Evolutionary conservation across 1,140 invertebrate genomes (phyloP).

Genomic region (Trichonephila inaurata): DNA sequence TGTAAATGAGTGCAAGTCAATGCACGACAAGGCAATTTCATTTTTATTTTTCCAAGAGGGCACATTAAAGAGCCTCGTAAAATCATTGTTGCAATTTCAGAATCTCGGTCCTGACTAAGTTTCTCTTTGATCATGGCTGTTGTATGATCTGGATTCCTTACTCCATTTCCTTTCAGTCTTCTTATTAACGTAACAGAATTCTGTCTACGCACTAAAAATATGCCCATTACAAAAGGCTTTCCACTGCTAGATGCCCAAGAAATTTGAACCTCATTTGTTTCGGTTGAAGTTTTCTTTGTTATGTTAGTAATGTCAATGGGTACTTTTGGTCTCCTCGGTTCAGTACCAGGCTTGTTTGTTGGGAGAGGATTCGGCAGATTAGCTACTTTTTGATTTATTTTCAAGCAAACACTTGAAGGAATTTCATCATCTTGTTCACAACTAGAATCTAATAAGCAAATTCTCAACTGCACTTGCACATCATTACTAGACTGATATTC

Average conservation of each 20-base stretch:
- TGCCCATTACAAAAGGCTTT: conserved; percentile 89
- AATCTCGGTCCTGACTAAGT: conserved; percentile 93
- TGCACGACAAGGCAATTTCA: conserved; percentile 93
- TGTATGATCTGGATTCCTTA: conserved; percentile 76
- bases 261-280: conserved; percentile 90
- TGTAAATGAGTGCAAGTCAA: conserved; percentile 98
- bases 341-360: conserved; percentile 97
- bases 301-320: conserved; percentile 97
- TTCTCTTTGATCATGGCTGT: conserved; percentile 91
- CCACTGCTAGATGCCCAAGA: conserved; percentile 94
- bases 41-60: conserved; percentile 95
- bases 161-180: conserved; percentile 90
- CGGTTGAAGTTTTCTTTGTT: conserved; percentile 93
- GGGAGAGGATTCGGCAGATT: conserved; percentile 97
- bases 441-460: conserved; percentile 94
- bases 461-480: conserved; percentile 91
- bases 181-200: conserved; percentile 87
- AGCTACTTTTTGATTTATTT: conserved; percentile 95
- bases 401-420: conserved; percentile 95
- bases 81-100: conserved; percentile 96
- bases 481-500: conserved; percentile 88
- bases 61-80: conserved; percentile 92
- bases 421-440: conserved; percentile 98
- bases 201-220: conserved; percentile 93
- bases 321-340: conserved; percentile 96